Conservation (phyloP, 2,797 vertebrate genomes). For the Apogon talboti region DNA sequence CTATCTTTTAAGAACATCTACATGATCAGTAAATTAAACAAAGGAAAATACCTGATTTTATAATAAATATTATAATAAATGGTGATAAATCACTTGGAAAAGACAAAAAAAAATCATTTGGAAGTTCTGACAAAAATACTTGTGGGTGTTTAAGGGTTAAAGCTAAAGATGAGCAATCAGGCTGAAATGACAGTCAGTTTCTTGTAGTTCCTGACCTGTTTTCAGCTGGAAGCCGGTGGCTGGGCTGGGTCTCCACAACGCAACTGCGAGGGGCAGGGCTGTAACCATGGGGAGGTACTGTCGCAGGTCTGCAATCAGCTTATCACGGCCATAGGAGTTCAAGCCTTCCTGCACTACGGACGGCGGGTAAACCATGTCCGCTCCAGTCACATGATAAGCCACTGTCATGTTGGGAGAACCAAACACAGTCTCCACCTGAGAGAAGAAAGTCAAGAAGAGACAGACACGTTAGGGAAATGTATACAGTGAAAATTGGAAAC, state of each 20-base stretch:
- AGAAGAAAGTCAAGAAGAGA: slow-evolving; percentile 1
- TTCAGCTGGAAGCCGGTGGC: slow-evolving; percentile 90
- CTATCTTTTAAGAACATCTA: too few species aligned
- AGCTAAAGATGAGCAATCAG: slow-evolving; percentile 19
- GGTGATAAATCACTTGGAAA: too few species aligned
- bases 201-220: slow-evolving; percentile 87
- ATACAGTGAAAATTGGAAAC: too few species aligned
- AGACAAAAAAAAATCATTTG: too few species aligned
- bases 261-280: slow-evolving; percentile 88
- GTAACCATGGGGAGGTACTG: slow-evolving; percentile 91
- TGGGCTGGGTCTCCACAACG: slow-evolving; percentile 88
- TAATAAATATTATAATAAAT: too few species aligned
- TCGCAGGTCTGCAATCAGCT: slow-evolving; percentile 90
- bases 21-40: too few species aligned
- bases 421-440: slow-evolving; percentile 85
- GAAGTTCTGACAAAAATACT: too few species aligned
- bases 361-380: slow-evolving; percentile 88
- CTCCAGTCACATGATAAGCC: slow-evolving; percentile 90
- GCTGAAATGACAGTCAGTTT: slow-evolving; percentile 23
- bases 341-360: slow-evolving; percentile 88
- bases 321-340: slow-evolving; percentile 87
- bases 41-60: too few species aligned
- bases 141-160: too few species aligned
- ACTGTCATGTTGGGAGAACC: slow-evolving; percentile 91
- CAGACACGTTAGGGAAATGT: not conserved